Conservation (phyloP, 1,140 invertebrate species). For the Sitobion miscanthi region DNA sequence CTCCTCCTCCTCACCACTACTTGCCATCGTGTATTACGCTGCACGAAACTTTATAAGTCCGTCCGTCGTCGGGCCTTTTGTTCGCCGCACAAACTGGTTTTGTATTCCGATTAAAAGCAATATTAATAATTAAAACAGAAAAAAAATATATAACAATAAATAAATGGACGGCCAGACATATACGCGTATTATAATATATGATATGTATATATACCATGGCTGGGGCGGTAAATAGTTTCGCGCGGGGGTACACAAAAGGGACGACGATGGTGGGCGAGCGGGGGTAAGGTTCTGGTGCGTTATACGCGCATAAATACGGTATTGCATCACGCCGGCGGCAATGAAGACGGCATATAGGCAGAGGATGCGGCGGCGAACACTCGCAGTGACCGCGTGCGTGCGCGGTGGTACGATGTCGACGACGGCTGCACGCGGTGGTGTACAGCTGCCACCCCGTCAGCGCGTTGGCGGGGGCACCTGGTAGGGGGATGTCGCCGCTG, state of each 20-base stretch:
- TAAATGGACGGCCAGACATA: background rate
- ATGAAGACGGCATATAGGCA: background rate
- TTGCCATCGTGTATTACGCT: background rate
- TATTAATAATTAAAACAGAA: constrained; percentile 8
- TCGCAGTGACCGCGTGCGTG: constrained; percentile 35
- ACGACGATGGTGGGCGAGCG: background rate
- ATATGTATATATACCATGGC: background rate
- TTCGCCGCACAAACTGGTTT: constrained; percentile 32
- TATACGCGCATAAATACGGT: background rate
- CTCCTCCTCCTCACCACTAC: background rate
- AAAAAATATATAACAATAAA: background rate
- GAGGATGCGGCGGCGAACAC: background rate
- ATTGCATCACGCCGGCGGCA: constrained; percentile 28
- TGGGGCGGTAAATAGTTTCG: background rate
- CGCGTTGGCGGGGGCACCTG: background rate
- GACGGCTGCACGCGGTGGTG: background rate
- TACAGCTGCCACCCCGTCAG: constrained; percentile 6
- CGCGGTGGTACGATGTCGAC: background rate
- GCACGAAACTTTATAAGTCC: background rate
- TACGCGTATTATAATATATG: background rate
- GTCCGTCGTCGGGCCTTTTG: background rate
- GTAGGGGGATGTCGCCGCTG: constrained; percentile 26
- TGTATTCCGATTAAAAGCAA: constrained; percentile 45
- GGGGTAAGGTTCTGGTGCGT: constrained; percentile 36
- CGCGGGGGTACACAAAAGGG: constrained; percentile 9